Evolutionary conservation across 2,888 invertebrate species (phyloP), one percentile per base, ranked within the genome.

Genomic region (Chymomyza fuscimana): DNA sequence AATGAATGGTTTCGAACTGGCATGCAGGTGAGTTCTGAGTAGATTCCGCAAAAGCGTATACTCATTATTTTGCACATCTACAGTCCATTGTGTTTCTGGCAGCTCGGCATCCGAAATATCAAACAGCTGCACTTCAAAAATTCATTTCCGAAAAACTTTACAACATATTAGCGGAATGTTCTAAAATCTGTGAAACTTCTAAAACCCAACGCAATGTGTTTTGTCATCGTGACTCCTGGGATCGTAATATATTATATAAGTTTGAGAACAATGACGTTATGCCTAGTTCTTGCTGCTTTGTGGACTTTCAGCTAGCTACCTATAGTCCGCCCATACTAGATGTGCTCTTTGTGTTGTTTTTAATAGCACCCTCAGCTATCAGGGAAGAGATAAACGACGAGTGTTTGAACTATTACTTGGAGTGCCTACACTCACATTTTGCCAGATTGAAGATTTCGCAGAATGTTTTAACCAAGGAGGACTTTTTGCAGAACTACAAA

Each of bases 301-400:
- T 94, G 4, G 94, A 94, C 82, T 94, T 93, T 80, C 94, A 94
- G 78, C 78, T 93, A 64, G 81, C 91, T 1, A 91, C 93, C 50
- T 94, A 94, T 70, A 90, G 90, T 51, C 93, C 93, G 2, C 93
- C 93, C 7, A 92, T 93, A 3, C 92, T 93, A 66, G 94, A 94
- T 77, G 86, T 94, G 9, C 85, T 93, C 15, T 90, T 92, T 58
- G 86, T 92, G 40, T 80, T 94, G 1, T 92, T 92, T 69, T 83
- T 93, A 5, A 92, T 92, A 74, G 87, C 92, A 5, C 89, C 89
- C 4, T 80, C 83, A 1, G 77, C 87, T n/a, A 90, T 92, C 67
- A 83, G 93, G 12, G 80, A 91, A 7, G 66, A 83, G 5, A 80
- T 91, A 68, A 81, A 90, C 9, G 67, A 79, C 2, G 76, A 84